These are phyloP conservation scores for Burhinus bistriatus DNA, from an alignment of 2,113 vertebrate species.

Conservation along the genomic window DNA sequence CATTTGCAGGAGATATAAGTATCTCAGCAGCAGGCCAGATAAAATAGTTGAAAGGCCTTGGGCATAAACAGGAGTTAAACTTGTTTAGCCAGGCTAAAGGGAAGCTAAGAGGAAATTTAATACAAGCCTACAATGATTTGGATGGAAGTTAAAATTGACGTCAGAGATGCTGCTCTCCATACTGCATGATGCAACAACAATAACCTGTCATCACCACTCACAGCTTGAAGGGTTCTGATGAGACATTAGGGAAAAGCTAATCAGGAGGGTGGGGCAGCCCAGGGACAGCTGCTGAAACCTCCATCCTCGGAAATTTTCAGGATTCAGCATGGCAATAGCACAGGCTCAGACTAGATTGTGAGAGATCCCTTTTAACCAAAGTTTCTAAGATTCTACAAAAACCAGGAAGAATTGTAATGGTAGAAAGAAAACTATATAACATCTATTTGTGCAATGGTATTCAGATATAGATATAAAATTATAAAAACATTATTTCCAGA, in stretches of 20 bases:
- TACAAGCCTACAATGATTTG: not conserved
- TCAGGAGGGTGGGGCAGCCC: not conserved
- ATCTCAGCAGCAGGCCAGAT: not conserved
- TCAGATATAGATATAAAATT: not conserved
- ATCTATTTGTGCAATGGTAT: accelerated
- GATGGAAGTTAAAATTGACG: not conserved
- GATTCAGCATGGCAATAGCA: not conserved
- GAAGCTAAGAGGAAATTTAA: not conserved
- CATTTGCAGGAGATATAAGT: not conserved
- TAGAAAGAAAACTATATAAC: not conserved
- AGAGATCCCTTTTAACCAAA: not conserved
- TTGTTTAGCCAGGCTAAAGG: not conserved
- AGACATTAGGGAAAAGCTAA: not conserved
- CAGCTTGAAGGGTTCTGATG: not conserved
- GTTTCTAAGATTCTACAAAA: not conserved
- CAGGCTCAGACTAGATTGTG: not conserved
- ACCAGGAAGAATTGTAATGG: not conserved
- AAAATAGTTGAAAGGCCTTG: not conserved
- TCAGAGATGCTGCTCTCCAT: not conserved
- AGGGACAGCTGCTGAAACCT: not conserved
- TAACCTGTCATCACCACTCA: not conserved
- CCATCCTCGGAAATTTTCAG: not conserved
- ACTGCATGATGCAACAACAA: too few relatives aligned
- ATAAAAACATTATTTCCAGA: not conserved
- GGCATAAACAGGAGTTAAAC: not conserved